Evolutionary conservation across 2,113 vertebrate genomes (phyloP).

Genomic region (Sisor rabdophorus): DNA sequence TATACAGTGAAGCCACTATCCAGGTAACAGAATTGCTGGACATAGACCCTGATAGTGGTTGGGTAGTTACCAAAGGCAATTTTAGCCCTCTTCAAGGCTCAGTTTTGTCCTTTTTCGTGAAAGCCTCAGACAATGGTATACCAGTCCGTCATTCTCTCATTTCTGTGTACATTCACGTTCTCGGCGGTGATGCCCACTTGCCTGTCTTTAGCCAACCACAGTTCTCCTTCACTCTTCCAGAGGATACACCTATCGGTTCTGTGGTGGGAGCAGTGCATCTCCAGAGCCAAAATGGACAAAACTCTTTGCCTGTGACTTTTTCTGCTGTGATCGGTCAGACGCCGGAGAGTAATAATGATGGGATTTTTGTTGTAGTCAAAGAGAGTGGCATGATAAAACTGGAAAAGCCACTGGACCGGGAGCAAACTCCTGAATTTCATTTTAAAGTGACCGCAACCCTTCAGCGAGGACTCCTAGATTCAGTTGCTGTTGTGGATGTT

Average conservation of each 20-base stretch:
- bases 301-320: conserved; percentile 64
- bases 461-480: conserved; percentile 79
- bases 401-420: conserved; percentile 88
- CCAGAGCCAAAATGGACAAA: conserved; percentile 63
- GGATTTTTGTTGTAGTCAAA: conserved; percentile 83
- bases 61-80: conserved; percentile 93
- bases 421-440: conserved; percentile 73
- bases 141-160: conserved; percentile 85
- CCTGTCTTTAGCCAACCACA: conserved; percentile 86
- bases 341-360: conserved; percentile 81
- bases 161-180: conserved; percentile 90
- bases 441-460: conserved; percentile 85
- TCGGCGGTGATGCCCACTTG: conserved; percentile 79
- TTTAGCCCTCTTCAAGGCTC: conserved; percentile 86
- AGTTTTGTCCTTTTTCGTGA: conserved; percentile 92
- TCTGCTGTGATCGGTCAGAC: conserved; percentile 80
- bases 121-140: conserved; percentile 88
- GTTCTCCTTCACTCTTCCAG: conserved; percentile 81
- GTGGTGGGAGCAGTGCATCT: conserved; percentile 79
- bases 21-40: conserved; percentile 87
- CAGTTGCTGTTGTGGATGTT: conserved; percentile 80
- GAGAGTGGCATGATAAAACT: conserved; percentile 85
- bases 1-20: conserved; percentile 87
- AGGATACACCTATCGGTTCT: conserved; percentile 84
- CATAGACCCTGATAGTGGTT: conserved; percentile 94